A percentile compares a stretch with the other conserved stretches of the same genome.
These are phyloP conservation scores for Helicorthomorpha holstii DNA, from an alignment of 1,140 invertebrate genomes.

Conservation along the genomic window DNA sequence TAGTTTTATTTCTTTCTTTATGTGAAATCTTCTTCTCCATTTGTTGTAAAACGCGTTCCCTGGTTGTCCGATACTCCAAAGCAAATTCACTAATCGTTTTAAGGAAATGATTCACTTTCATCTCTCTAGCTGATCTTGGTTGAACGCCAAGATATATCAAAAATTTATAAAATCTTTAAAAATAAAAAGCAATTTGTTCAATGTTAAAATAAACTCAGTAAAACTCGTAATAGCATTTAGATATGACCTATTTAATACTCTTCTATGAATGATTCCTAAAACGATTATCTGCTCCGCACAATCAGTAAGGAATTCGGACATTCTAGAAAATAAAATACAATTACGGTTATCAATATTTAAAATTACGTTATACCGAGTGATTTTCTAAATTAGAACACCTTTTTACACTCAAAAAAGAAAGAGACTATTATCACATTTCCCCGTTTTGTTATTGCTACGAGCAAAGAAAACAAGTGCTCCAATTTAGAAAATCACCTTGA, in stretches of 20 bases:
- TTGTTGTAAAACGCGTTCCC: conserved; percentile 89
- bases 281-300: conserved; percentile 94
- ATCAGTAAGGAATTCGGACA: conserved; percentile 90
- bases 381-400: no score
- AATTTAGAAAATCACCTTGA: neutral
- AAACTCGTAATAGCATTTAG: neutral
- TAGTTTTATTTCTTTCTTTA: conserved; percentile 84
- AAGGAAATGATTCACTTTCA: conserved; percentile 80
- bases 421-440: no score
- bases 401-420: no score
- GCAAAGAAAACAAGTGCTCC: no score
- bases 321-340: conserved; percentile 30
- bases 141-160: conserved; percentile 85
- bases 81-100: conserved; percentile 96
- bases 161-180: conserved; percentile 74
- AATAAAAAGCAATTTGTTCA: conserved; percentile 9
- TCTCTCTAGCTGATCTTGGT: conserved; percentile 55
- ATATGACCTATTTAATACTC: conserved; percentile 80
- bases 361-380: no score
- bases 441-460: no score
- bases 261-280: conserved; percentile 69
- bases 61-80: conserved; percentile 89
- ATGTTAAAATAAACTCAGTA: neutral
- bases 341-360: neutral
- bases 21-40: conserved; percentile 89